A percentile compares a stretch with the other conserved stretches of the same genome.
phyloP scores from a whole-genome alignment of 2,888 invertebrate species.

The Microctonus hyperodae region DNA sequence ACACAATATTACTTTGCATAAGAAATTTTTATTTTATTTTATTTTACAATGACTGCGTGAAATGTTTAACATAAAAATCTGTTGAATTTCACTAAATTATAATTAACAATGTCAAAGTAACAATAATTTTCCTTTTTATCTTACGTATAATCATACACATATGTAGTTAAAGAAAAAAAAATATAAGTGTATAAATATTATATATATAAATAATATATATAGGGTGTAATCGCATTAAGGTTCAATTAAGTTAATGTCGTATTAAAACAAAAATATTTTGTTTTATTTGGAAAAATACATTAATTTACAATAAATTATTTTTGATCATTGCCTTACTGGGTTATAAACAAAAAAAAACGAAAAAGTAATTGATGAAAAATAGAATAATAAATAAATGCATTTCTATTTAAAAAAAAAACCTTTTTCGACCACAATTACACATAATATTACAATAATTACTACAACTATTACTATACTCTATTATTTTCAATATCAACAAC shows the following conservation, averaged over 20 bases:
- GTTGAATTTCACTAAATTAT: background rate
- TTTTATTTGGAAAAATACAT: background rate
- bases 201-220: conserved; percentile 8
- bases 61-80: too few species aligned
- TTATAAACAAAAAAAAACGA: background rate
- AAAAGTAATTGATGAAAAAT: background rate
- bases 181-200: conserved; percentile 16
- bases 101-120: background rate
- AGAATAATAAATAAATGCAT: background rate
- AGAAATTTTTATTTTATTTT: background rate
- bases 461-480: background rate
- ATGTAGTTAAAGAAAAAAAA: background rate
- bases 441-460: background rate
- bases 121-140: conserved; percentile 6
- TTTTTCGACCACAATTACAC: background rate
- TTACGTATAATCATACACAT: background rate
- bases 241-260: background rate
- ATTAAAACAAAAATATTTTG: background rate
- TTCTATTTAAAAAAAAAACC: background rate
- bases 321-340: background rate
- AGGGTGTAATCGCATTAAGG: background rate
- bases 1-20: background rate
- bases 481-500: background rate
- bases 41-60: too few species aligned
- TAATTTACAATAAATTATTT: background rate